These are phyloP conservation scores for Exephanes ischioxanthus DNA, from an alignment of 2,888 invertebrate genomes.

Conservation along the genomic window DNA sequence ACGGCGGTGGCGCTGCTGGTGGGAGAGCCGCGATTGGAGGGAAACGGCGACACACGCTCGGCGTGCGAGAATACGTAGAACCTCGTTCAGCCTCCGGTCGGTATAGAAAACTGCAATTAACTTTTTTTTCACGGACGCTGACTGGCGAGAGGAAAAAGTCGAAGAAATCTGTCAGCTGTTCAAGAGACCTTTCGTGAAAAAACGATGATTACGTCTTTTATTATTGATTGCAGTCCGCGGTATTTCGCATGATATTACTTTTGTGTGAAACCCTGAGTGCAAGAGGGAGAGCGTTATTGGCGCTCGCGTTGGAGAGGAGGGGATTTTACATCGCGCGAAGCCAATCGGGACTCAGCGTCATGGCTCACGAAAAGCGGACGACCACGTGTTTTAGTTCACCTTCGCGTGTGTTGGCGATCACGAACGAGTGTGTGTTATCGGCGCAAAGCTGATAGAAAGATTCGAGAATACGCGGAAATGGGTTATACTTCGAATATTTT, in stretches of 20 bases:
- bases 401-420: too few species aligned
- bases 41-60: neutral
- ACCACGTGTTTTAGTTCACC: too few species aligned
- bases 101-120: neutral
- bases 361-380: too few species aligned
- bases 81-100: neutral
- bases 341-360: too few species aligned
- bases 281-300: too few species aligned
- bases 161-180: neutral
- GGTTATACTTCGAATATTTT: too few species aligned
- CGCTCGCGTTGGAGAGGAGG: too few species aligned
- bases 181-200: neutral
- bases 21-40: neutral
- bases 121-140: neutral
- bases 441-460: too few species aligned
- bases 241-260: neutral
- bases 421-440: too few species aligned
- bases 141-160: neutral
- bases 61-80: neutral
- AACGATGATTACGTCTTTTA: neutral
- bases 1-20: slow-evolving; percentile 44
- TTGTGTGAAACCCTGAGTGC: too few species aligned
- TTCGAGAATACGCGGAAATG: too few species aligned
- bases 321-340: too few species aligned
- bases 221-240: neutral